Base-by-base conservation (phyloP, 2,888 invertebrate genomes). In the Drosophila picticornis region DNA sequence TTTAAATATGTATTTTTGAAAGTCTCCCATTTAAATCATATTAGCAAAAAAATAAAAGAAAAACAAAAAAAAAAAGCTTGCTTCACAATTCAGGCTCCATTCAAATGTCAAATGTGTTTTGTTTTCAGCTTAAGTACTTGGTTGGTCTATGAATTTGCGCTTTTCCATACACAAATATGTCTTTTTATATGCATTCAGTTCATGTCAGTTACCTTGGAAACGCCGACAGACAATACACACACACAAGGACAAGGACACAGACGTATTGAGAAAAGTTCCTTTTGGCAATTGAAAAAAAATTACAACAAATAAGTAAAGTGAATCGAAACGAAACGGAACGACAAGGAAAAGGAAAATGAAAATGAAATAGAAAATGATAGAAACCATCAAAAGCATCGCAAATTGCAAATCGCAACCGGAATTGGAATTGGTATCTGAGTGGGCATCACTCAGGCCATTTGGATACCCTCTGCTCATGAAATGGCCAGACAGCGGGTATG, bases 331-430 rank as follows among this genome's bases (percentile, higher is more conserved):
- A 46, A 43, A 25, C 19, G 56, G 43, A 43, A 71, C 22, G n/a
- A 19, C n/a, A 38, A 32, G 19, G 13, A 38, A 36, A 38, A 2
- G 10, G 9, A 25, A 19, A 51, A 27, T 4, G 38, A 25, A 34
- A 53, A 13, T 46, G 31, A 67, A 57, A 56, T 40, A 19, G 29
- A 29, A 61, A 32, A 55, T 36, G 29, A 46, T 22, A 29, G 19
- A 61, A 73, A 52, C 31, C 55, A 55, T 55, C 40, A 60, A 40
- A 57, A 63, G 40, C 72, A 51, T n/a, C 40, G 46, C n/a, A 53
- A 71, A 65, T 75, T 38, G 16, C 51, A 59, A 71, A 65, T 75
- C 43, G 19, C 56, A 62, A 63, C 32, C 58, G 48, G 50, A 36
- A 62, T 59, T 32, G 38, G n/a, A 51, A 59, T 59, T 27, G 38